Evolutionary conservation across 2,797 vertebrate genomes (phyloP), one percentile per base, ranked within the genome.

Genomic region (Helostoma temminkii): DNA sequence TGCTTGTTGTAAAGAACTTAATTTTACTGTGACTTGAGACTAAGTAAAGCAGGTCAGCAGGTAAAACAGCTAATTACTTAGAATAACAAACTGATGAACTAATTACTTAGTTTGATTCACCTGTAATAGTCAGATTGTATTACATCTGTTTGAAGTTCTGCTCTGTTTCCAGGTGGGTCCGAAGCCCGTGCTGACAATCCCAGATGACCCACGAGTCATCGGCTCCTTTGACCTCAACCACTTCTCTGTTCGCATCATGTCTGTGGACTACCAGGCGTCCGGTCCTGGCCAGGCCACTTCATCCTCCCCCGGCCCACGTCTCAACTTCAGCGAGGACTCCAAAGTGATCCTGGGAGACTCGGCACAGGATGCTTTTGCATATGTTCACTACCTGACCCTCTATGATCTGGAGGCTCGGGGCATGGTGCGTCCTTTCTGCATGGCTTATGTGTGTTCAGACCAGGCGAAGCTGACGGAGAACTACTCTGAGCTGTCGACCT

Each of bases 241-340:
- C 80, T 99, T 99, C 86, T 96, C 97, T 0, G 93, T 99, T 15
- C 95, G 97, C 60, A 95, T 99, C 83, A 99, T 99, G 98, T 99
- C 98, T 0, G 97, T 99, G 92, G 98, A 99, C 89, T 99, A 99
- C 77, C 98, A 99, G 88, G 96, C 96, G 4, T 96, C 95, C 1
- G 96, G 96, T 0, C 95, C 97, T 3, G 89, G 94, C 12, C 93
- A 95, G 26, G 81, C 26, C n/a, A 36, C 71, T 0, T 59, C 80
- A 0, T 2, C 58, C 1, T 66, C 69, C 26, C 16, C 84, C 0
- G 85, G 90, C 3, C 89, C 86, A 14, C 88, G 81, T 19, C 89
- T 92, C 49, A 91, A 96, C 89, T 98, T 98, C 1, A 96, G 95
- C 68, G 96, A 98, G 88, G 98, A 99, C 81, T 97, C 97, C 37